These are phyloP conservation scores for Oryzias celebensis DNA, from an alignment of 2,113 vertebrate genomes.

Conservation along the genomic window DNA sequence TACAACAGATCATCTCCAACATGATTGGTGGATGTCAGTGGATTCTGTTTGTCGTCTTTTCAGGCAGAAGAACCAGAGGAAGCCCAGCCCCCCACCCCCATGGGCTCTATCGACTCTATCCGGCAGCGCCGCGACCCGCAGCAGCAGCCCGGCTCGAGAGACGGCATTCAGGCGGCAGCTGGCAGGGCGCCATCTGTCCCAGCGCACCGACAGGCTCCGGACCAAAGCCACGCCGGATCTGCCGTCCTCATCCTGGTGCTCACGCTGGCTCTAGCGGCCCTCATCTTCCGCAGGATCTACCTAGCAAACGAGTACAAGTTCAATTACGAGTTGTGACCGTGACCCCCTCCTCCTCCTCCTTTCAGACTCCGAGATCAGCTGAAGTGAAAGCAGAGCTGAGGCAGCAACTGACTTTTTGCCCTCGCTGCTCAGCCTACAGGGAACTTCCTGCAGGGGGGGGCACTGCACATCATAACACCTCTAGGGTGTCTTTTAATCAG, in stretches of 20 bases:
- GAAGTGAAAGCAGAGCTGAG: constrained; percentile 5
- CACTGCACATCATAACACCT: constrained; percentile 16
- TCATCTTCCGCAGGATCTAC: constrained; percentile 94
- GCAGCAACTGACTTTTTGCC: constrained; percentile 2
- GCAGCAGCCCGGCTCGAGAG: constrained; percentile 70
- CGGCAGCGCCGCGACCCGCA: constrained; percentile 88
- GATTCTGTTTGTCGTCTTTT: no score
- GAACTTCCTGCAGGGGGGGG: constrained; percentile 36
- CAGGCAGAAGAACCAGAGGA: constrained; percentile 75
- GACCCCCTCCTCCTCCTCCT: neutral
- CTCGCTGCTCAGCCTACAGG: neutral
- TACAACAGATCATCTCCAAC: no score
- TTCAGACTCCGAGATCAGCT: constrained; percentile 20
- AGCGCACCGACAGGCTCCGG: constrained; percentile 73
- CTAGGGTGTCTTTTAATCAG: constrained; percentile 45
- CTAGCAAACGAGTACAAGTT: constrained; percentile 93
- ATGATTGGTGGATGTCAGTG: no score
- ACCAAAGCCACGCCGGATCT: constrained; percentile 80
- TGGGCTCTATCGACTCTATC: constrained; percentile 68
- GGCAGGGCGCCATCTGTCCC: constrained; percentile 74
- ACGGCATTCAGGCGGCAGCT: constrained; percentile 48
- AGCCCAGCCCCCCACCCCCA: constrained; percentile 14
- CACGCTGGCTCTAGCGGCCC: constrained; percentile 89
- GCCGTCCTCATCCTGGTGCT: constrained; percentile 89
- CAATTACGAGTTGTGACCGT: constrained; percentile 87